Base-by-base conservation (phyloP, 1,140 invertebrate species). In the Drosophila grimshawi region DNA sequence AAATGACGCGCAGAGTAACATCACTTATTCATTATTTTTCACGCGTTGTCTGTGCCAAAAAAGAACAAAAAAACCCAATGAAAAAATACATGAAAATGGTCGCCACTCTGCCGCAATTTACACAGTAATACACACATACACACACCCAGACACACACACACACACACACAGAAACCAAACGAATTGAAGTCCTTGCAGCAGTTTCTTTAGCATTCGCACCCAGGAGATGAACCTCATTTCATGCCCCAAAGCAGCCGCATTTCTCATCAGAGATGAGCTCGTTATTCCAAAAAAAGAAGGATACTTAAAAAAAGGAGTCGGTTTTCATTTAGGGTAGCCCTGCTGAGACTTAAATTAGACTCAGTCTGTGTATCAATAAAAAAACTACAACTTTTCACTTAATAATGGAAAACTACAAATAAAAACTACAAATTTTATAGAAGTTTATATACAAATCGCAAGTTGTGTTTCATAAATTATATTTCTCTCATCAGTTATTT, bases 21-120 rank as follows among this genome's bases (percentile, higher is more conserved):
- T 90, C 66, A 80, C 55, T 85, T 89, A 86, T 90, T 88, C 78
- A 90, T 88, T 81, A 81, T 62, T 49, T 78, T 80, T 75, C 86
- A 78, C 80, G 76, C 76, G 61, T 39, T 72, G 56, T 86, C 74
- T 67, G 55, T 63, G 57, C 43, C 37, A 11, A 48, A 7, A 49
- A 60, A 59, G 52, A 43, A 41, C 5, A 39, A 63, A 39, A 43
- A 56, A 33, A 37, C 30, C 41, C 55, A 76, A 51, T 27, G n/a
- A 30, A 45, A 68, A 70, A 39, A 52, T 61, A 46, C 39, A 62
- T 73, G 4, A 59, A 70, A 70, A 70, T 63, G 53, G 32, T 63
- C 33, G 46, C 66, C 72, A 56, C 65, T 69, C 60, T 70, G 67
- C 53, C 52, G 29, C 53, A 75, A 60, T 73, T 49, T 49, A 66